Conservation (phyloP, 2,797 vertebrate genomes). For the Hippocampus kuda region DNA sequence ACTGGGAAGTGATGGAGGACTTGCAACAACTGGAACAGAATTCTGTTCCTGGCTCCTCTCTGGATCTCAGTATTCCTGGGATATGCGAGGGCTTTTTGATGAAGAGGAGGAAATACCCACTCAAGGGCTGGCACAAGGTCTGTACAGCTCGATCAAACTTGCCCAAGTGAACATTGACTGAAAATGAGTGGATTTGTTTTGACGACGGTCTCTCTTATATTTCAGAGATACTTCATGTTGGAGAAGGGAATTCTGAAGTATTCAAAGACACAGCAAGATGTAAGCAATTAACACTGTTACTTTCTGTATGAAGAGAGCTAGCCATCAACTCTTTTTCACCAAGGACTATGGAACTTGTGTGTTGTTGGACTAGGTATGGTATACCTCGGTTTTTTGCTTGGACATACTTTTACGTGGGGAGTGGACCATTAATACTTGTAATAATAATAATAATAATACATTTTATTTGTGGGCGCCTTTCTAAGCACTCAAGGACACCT, state of each 20-base stretch:
- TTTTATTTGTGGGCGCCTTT: too few species aligned
- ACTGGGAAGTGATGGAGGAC: slow-evolving; percentile 86
- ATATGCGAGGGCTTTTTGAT: slow-evolving; percentile 84
- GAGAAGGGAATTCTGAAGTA: slow-evolving; percentile 82
- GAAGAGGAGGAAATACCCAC: slow-evolving; percentile 89
- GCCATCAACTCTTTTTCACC: too few species aligned
- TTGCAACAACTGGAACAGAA: slow-evolving; percentile 29
- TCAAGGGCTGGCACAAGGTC: slow-evolving; percentile 95
- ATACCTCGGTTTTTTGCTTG: too few species aligned
- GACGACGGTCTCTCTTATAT: neutral
- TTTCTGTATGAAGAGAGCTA: too few species aligned
- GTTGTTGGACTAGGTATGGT: too few species aligned
- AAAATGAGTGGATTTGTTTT: slow-evolving; percentile 2
- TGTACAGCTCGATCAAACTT: neutral
- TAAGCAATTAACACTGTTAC: slow-evolving; percentile 51
- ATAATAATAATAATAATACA: too few species aligned
- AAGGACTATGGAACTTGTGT: too few species aligned
- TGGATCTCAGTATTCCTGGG: slow-evolving; percentile 57
- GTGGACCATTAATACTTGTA: too few species aligned
- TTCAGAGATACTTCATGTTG: slow-evolving; percentile 81
- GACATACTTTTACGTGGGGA: too few species aligned
- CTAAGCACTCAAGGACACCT: too few species aligned
- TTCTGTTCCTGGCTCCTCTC: slow-evolving; percentile 31
- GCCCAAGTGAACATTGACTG: neutral
- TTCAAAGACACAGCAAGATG: slow-evolving; percentile 78